Conservation (phyloP, 2,888 invertebrate genomes). For the Pediacus dermestoides region DNA sequence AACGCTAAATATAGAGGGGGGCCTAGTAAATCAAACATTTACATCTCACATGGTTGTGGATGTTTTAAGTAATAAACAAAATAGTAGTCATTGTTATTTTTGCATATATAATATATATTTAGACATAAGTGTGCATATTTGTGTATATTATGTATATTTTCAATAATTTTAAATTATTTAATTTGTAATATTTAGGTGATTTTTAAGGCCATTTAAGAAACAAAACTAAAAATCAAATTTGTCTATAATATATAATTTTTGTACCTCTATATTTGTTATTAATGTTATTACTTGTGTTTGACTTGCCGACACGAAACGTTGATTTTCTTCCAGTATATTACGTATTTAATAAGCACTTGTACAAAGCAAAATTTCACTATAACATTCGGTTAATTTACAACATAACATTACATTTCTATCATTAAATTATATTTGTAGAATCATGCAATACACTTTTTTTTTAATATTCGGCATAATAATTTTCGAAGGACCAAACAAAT, state of each 20-base stretch:
- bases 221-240: constrained; percentile 5
- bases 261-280: too few species aligned
- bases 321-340: too few species aligned
- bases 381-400: too few species aligned
- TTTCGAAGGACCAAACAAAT: too few species aligned
- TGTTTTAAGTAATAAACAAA: constrained; percentile 34
- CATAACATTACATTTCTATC: too few species aligned
- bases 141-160: constrained; percentile 50
- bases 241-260: background rate
- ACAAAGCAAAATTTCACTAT: too few species aligned
- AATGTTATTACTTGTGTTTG: too few species aligned
- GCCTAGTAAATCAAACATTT: constrained; percentile 47
- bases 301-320: too few species aligned
- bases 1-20: constrained; percentile 42
- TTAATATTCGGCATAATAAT: too few species aligned
- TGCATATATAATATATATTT: constrained; percentile 43
- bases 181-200: constrained; percentile 33
- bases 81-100: constrained; percentile 48
- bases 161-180: constrained; percentile 50
- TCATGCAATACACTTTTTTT: too few species aligned
- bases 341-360: too few species aligned
- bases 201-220: constrained; percentile 7
- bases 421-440: too few species aligned
- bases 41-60: constrained; percentile 43
- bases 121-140: constrained; percentile 42